phyloP scores from a whole-genome alignment of 2,113 vertebrate genomes.

The Pedetes capensis region DNA sequence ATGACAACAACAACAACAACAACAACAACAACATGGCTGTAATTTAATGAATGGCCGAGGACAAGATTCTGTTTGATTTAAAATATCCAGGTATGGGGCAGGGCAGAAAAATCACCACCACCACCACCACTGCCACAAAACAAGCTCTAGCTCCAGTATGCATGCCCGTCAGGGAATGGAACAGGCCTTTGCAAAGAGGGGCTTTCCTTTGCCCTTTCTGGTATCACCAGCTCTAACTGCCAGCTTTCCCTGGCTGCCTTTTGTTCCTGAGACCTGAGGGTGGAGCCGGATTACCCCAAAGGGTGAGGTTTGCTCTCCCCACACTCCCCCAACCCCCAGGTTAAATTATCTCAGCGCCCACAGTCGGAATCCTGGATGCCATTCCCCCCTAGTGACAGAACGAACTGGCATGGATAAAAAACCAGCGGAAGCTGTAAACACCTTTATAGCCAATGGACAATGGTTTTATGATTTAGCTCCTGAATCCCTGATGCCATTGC shows the following conservation, averaged over 20 bases:
- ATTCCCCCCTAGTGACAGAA: not conserved
- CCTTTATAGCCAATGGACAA: not conserved
- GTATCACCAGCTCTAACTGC: not conserved
- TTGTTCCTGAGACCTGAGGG: not conserved
- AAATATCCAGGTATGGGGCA: not conserved
- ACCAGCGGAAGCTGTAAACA: not conserved
- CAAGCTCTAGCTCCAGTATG: fast-evolving
- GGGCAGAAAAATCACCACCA: too few relatives aligned
- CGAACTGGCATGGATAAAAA: not conserved
- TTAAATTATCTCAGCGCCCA: not conserved
- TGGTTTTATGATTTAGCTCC: not conserved
- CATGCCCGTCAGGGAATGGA: fast-evolving
- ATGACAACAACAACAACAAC: too few relatives aligned
- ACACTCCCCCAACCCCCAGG: not conserved
- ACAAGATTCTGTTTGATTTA: not conserved
- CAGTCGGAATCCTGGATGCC: not conserved
- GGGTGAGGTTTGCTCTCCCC: not conserved
- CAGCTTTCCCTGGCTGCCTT: not conserved
- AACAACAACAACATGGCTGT: too few relatives aligned
- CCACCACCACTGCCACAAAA: too few relatives aligned
- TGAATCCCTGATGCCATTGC: not conserved
- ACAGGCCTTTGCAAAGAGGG: too few relatives aligned
- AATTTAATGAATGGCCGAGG: not conserved
- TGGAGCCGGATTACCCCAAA: not conserved
- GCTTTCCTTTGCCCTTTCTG: not conserved